phyloP scores from a whole-genome alignment of 2,888 invertebrate genomes.

The Omphaloscelis lunosa region DNA sequence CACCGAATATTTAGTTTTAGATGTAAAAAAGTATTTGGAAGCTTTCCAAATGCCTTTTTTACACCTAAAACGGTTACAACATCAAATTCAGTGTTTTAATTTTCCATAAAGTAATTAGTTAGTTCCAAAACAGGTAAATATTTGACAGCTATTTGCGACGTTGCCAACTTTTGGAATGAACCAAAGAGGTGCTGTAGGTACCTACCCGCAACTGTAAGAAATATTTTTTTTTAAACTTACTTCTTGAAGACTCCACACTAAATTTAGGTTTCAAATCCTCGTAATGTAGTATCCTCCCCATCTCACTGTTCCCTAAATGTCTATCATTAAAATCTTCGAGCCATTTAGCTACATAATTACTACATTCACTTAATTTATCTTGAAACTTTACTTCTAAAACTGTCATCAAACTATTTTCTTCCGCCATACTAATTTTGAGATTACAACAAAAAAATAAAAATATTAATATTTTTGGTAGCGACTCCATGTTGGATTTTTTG shows the following conservation, averaged over 20 bases:
- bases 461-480: constrained; percentile 35
- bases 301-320: constrained; percentile 76
- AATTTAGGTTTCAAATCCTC: constrained; percentile 79
- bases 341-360: constrained; percentile 68
- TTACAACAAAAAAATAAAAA: constrained; percentile 50
- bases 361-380: constrained; percentile 72
- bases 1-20: too few species aligned
- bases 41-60: too few species aligned
- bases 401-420: constrained; percentile 53
- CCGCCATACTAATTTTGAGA: constrained; percentile 42
- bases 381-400: constrained; percentile 74
- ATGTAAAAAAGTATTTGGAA: too few species aligned
- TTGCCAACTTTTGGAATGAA: too few species aligned
- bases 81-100: too few species aligned
- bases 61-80: too few species aligned
- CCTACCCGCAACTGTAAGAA: not conserved
- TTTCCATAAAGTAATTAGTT: too few species aligned
- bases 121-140: too few species aligned
- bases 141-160: too few species aligned
- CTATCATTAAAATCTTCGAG: constrained; percentile 82
- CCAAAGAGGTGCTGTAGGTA: not conserved
- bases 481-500: constrained; percentile 68
- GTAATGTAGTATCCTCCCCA: constrained; percentile 80
- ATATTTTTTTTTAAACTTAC: constrained; percentile 60
- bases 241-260: constrained; percentile 51